phyloP scores from a whole-genome alignment of 2,113 vertebrate species.

The Rhineura floridana region DNA sequence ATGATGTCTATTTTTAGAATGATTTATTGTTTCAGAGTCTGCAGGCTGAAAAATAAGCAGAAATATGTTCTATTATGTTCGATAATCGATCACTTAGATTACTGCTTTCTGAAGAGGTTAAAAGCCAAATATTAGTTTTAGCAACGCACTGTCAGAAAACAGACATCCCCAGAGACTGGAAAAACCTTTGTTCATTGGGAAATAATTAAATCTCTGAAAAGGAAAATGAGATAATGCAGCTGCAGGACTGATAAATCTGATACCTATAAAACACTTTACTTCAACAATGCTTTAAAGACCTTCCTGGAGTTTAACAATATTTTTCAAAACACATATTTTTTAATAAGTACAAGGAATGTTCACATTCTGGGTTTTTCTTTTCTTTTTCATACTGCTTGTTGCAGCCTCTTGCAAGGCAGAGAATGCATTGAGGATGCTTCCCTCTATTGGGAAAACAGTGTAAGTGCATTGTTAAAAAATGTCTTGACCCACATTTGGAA shows the following conservation, averaged over 20 bases:
- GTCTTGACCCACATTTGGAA: slow-evolving; percentile 34
- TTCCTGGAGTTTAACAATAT: background rate
- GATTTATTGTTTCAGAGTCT: background rate
- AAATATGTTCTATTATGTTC: slow-evolving; percentile 5
- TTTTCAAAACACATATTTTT: background rate
- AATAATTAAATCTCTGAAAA: slow-evolving; percentile 25
- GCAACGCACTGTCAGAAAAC: slow-evolving; percentile 4
- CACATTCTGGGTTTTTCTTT: background rate
- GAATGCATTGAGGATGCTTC: slow-evolving; percentile 60
- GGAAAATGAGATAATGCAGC: slow-evolving; percentile 2
- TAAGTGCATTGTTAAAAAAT: background rate
- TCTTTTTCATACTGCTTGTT: background rate
- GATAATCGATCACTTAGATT: slow-evolving; percentile 24
- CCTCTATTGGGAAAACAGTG: slow-evolving; percentile 51
- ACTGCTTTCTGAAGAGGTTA: background rate
- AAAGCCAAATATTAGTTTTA: slow-evolving; percentile 20
- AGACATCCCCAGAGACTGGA: background rate
- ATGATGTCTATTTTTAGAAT: background rate
- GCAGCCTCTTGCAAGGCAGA: slow-evolving; percentile 32
- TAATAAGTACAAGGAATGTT: background rate
- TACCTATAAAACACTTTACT: slow-evolving; percentile 1
- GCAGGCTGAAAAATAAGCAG: background rate
- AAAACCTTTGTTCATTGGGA: slow-evolving; percentile 16
- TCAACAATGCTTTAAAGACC: background rate
- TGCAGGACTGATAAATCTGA: slow-evolving; percentile 3